These are phyloP conservation scores for Cataglyphis livida DNA, from an alignment of 2,888 invertebrate genomes.

Conservation along the genomic window DNA sequence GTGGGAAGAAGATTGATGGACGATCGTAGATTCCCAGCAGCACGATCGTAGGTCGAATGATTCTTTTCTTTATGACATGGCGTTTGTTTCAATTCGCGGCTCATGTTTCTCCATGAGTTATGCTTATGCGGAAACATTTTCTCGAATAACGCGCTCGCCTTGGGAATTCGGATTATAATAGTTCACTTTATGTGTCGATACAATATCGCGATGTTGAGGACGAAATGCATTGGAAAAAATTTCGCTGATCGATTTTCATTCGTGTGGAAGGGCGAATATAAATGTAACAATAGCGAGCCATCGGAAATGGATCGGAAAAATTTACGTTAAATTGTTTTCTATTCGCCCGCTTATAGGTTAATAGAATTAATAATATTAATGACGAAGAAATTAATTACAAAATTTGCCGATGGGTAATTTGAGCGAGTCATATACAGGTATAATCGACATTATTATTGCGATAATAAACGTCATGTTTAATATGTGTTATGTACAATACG, in stretches of 20 bases:
- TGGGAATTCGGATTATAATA: constrained; percentile 46
- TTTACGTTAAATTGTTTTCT: not conserved
- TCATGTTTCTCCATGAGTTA: constrained; percentile 46
- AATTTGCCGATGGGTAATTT: not conserved
- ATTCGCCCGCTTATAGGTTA: not conserved
- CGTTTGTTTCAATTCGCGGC: constrained; percentile 45
- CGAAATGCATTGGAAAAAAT: constrained; percentile 13
- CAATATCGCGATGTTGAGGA: constrained; percentile 18
- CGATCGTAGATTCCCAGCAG: constrained; percentile 24
- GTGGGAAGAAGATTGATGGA: constrained; percentile 38
- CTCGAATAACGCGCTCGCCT: constrained; percentile 19
- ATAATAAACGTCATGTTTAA: constrained; percentile 18
- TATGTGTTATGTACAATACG: not conserved
- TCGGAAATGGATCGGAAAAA: not conserved
- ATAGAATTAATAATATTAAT: not conserved
- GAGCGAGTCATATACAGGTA: not conserved
- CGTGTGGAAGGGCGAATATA: not conserved
- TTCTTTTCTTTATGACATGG: constrained; percentile 41
- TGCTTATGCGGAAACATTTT: constrained; percentile 32
- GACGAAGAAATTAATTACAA: not conserved
- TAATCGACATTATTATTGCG: constrained; percentile 26
- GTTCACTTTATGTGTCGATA: constrained; percentile 32
- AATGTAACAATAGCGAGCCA: not conserved
- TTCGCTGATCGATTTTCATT: constrained; percentile 27
- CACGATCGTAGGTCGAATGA: constrained; percentile 5